phyloP scores from a whole-genome alignment of 2,113 vertebrate species.

The Herpailurus yagouaroundi region DNA sequence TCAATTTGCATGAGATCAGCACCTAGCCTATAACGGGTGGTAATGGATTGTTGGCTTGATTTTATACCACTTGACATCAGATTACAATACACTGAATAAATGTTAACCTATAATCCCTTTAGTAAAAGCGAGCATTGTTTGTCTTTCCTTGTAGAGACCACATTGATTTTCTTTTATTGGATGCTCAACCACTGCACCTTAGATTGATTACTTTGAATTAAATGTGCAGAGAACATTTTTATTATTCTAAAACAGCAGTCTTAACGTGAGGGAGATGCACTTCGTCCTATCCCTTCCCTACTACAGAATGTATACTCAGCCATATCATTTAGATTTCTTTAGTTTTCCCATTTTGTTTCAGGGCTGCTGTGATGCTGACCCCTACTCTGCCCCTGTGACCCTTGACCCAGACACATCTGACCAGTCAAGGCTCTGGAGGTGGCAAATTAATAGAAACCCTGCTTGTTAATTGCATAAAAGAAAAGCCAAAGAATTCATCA shows the following conservation, averaged over 20 bases:
- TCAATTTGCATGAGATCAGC: slow-evolving; percentile 92
- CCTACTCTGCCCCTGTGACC: slow-evolving; percentile 94
- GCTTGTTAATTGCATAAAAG: slow-evolving; percentile 99
- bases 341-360: slow-evolving; percentile 87
- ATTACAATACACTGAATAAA: slow-evolving; percentile 95
- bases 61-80: slow-evolving; percentile 92
- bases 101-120: slow-evolving; percentile 96
- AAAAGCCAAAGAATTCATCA: slow-evolving; percentile 98
- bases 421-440: slow-evolving; percentile 97
- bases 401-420: slow-evolving; percentile 98
- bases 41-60: slow-evolving; percentile 95
- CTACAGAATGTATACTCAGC: slow-evolving; percentile 76
- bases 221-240: slow-evolving; percentile 92
- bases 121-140: slow-evolving; percentile 93
- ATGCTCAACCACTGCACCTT: slow-evolving; percentile 91
- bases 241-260: slow-evolving; percentile 88
- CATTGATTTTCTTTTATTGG: slow-evolving; percentile 97
- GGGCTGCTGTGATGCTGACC: slow-evolving; percentile 93
- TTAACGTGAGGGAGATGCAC: slow-evolving; percentile 85
- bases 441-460: slow-evolving; percentile 99
- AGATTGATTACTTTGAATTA: slow-evolving; percentile 98
- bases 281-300: neutral
- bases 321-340: slow-evolving; percentile 87
- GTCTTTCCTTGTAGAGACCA: slow-evolving; percentile 89
- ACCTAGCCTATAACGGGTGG: slow-evolving; percentile 91